Base-by-base conservation (phyloP, 2,113 vertebrate species). In the Sterrhoptilus dennistouni region DNA sequence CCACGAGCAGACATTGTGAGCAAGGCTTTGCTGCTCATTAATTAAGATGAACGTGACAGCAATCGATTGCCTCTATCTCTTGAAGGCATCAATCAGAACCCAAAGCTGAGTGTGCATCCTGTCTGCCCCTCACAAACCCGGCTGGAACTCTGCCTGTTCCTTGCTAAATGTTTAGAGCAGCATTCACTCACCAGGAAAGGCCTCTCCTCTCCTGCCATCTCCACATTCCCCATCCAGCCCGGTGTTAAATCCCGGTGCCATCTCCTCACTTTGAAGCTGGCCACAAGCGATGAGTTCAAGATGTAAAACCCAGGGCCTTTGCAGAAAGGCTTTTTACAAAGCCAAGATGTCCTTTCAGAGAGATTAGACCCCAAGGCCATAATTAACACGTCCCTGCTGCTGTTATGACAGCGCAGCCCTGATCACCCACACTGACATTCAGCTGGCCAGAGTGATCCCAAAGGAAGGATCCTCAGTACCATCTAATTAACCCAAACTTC, bases 21-120 rank as follows among this genome's bases (percentile, higher is more conserved):
- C 57, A 17, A 83, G 94, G 93, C 60, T 93, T 36, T 81, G 40
- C 77, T 93, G 93, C 89, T 84, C 94, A 95, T 97, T 97, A 96
- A 94, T 97, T 97, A 97, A 88, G 79, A 95, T 92, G 56, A 94
- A 92, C 8, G n/a, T 18, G 63, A 96, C 81, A 91, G 80, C 44
- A 90, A 40, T 61, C 1, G 3, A 95, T 92, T 94, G 70, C 60
- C 87, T 97, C 12, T 88, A 45, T 95, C 79, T 96, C 71, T 77
- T 84, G 74, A 79, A 83, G 61, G 61, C 69, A 94, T 94, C 94
- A 91, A 69, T 97, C 95, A 97, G 91, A 94, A 83, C 53, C 64
- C 3, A 87, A 89, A 96, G 70, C 63, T 70, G 89, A 94, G 65
- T 3, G 29, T 38, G 64, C 40, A 91, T 83, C 61, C 88, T 93